Conservation (phyloP, 2,113 vertebrate species). For the Percina caprodes region DNA sequence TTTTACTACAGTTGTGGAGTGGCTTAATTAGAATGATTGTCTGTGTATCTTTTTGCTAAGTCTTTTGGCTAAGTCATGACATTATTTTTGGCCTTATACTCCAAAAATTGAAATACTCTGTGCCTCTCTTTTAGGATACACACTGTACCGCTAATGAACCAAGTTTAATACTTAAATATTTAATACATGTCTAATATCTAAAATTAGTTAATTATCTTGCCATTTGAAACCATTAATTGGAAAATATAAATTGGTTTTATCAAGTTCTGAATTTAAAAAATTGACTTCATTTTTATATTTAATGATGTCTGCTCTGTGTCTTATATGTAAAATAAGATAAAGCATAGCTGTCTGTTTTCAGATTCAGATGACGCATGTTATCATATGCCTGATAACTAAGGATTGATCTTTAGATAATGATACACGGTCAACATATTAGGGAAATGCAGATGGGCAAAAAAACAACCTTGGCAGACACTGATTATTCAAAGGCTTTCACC, state of each 20-base stretch:
- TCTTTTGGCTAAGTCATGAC: constrained; percentile 39
- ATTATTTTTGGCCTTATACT: constrained; percentile 19
- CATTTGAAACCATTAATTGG: not conserved
- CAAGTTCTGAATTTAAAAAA: not conserved
- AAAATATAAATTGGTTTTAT: not conserved
- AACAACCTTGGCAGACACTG: constrained; percentile 1
- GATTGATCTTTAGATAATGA: constrained; percentile 21
- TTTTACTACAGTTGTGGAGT: constrained; percentile 21
- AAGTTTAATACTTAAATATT: not conserved
- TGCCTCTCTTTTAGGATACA: constrained; percentile 17
- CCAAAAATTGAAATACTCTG: constrained; percentile 2
- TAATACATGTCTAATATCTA: not conserved
- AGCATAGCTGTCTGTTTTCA: constrained; percentile 31
- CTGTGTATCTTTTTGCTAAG: constrained; percentile 30
- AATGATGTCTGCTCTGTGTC: constrained; percentile 34
- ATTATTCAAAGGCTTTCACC: not conserved
- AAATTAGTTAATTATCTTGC: not conserved
- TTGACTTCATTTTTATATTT: constrained; percentile 32
- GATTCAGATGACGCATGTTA: constrained; percentile 61
- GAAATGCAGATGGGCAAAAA: constrained; percentile 47
- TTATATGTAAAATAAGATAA: constrained; percentile 39
- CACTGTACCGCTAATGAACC: not conserved
- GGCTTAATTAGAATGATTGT: constrained; percentile 32
- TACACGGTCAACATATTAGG: constrained; percentile 16
- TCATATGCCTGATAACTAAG: constrained; percentile 31